phyloP scores from a whole-genome alignment of 92 coral and sea anemone species.

The Porites rus region DNA sequence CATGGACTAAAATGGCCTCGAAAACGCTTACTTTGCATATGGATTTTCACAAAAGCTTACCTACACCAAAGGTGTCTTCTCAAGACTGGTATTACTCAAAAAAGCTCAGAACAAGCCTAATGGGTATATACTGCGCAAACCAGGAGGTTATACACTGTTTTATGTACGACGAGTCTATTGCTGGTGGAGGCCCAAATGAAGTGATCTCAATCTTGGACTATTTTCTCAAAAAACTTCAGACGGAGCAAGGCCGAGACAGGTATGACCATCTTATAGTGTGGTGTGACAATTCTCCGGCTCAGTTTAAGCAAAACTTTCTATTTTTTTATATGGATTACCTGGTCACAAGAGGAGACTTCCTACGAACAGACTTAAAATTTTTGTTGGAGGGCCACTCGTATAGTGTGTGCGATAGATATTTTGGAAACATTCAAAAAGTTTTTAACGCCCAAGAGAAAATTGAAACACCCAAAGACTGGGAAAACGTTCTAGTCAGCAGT shows the following conservation, averaged over 20 bases:
- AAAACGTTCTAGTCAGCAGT: too few relatives aligned
- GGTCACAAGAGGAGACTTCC: not conserved
- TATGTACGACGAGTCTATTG: not conserved
- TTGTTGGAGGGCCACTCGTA: not conserved
- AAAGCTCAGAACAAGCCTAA: not conserved
- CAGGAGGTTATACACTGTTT: not conserved
- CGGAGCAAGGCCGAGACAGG: too few relatives aligned
- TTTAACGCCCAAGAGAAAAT: not conserved
- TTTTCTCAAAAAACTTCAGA: not conserved
- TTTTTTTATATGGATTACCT: not conserved
- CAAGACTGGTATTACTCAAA: not conserved
- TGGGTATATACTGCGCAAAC: slow-evolving; percentile 1
- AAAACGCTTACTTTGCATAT: not conserved
- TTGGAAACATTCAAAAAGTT: not conserved
- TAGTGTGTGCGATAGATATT: not conserved
- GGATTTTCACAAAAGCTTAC: not conserved
- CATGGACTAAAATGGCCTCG: too few relatives aligned
- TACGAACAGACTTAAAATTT: not conserved
- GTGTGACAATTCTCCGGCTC: too few relatives aligned
- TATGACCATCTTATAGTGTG: too few relatives aligned
- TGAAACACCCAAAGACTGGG: not conserved
- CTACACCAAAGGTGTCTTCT: not conserved
- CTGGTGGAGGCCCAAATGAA: not conserved
- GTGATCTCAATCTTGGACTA: not conserved
- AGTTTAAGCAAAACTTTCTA: too few relatives aligned